These are phyloP conservation scores for Hydrolagus affinis DNA, from an alignment of 2,113 vertebrate species.

Conservation along the genomic window DNA sequence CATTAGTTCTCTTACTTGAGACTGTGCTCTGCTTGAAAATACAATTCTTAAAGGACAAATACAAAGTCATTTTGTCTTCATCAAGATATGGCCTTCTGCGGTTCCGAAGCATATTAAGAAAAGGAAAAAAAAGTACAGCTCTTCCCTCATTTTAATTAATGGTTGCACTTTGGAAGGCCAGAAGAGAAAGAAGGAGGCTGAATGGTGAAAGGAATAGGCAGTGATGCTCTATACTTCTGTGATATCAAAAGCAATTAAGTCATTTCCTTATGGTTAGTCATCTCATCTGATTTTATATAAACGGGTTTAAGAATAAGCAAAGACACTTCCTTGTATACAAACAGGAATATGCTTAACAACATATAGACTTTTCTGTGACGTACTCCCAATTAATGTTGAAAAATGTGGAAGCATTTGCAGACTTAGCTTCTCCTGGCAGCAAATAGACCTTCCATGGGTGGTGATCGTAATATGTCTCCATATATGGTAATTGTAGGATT, in stretches of 20 bases:
- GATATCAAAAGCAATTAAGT: not conserved
- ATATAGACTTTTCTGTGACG: not conserved
- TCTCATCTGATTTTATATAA: not conserved
- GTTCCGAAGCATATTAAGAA: slow-evolving; percentile 1
- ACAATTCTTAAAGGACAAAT: not conserved
- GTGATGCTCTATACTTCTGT: too few species aligned
- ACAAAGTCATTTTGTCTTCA: not conserved
- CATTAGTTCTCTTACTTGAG: not conserved
- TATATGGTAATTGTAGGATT: too few species aligned
- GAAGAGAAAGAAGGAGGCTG: too few species aligned
- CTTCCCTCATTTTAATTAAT: too few species aligned
- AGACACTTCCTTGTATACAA: not conserved
- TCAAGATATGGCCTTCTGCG: not conserved
- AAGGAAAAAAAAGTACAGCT: too few species aligned
- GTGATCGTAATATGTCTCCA: too few species aligned
- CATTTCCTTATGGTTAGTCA: not conserved
- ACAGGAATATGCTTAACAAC: not conserved
- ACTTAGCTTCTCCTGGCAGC: too few species aligned
- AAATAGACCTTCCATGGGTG: too few species aligned
- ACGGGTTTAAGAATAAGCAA: not conserved
- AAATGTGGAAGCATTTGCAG: not conserved
- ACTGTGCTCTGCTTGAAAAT: not conserved
- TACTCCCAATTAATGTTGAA: not conserved
- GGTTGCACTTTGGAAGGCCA: too few species aligned
- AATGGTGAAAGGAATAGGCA: too few species aligned